These are phyloP conservation scores for Erpornis zantholeuca DNA, from an alignment of 2,113 vertebrate genomes.

Conservation along the genomic window DNA sequence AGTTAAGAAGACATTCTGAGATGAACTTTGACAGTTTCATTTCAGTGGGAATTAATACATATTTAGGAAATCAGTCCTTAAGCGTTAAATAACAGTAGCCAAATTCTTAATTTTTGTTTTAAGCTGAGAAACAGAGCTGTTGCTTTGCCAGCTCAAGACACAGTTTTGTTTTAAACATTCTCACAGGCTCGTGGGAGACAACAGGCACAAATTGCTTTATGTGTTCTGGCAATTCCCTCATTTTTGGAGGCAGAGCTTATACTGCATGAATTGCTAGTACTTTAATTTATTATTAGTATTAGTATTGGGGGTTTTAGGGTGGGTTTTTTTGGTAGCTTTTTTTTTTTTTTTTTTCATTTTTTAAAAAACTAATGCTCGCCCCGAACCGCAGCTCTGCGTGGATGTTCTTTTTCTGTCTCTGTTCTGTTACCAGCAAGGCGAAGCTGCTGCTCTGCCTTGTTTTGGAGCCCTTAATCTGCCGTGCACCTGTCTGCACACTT, in stretches of 20 bases:
- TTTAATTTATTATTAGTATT: neutral
- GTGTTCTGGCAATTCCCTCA: neutral
- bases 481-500: neutral
- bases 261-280: neutral
- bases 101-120: neutral
- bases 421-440: neutral
- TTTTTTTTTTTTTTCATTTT: neutral
- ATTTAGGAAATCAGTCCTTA: neutral
- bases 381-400: neutral
- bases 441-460: conserved; percentile 7
- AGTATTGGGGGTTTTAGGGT: accelerated
- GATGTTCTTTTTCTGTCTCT: conserved; percentile 6
- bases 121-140: neutral
- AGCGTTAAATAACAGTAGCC: neutral
- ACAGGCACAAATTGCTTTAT: neutral
- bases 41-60: neutral
- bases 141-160: neutral
- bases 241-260: neutral
- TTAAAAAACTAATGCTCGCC: neutral
- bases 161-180: neutral
- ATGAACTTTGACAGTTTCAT: neutral
- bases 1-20: neutral
- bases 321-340: neutral
- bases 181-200: neutral
- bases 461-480: neutral